phyloP scores from a whole-genome alignment of 2,797 vertebrate genomes.

The Gadopsis bispinosus region DNA sequence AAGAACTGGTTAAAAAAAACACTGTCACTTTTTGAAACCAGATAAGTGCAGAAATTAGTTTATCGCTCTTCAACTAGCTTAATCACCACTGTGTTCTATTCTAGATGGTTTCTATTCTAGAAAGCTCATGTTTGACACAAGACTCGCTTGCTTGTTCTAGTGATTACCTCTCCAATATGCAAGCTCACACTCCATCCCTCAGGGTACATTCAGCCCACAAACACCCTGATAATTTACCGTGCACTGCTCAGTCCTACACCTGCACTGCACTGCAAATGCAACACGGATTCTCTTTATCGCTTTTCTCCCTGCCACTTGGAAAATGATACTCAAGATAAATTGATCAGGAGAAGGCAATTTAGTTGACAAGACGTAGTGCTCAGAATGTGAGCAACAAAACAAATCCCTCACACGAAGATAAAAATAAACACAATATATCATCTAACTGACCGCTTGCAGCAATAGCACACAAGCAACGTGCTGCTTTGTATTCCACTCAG shows the following conservation, averaged over 20 bases:
- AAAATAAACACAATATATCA: slow-evolving; percentile 40
- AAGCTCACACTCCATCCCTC: slow-evolving; percentile 53
- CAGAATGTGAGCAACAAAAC: slow-evolving; percentile 23
- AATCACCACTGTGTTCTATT: slow-evolving; percentile 20
- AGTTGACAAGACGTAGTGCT: slow-evolving; percentile 17
- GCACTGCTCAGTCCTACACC: slow-evolving; percentile 32
- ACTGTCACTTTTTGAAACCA: neutral
- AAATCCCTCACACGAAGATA: slow-evolving; percentile 30
- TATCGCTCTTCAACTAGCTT: neutral
- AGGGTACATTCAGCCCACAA: slow-evolving; percentile 61
- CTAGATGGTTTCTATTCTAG: neutral
- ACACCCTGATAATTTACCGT: slow-evolving; percentile 48
- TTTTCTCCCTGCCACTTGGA: slow-evolving; percentile 40
- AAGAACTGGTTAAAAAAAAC: neutral
- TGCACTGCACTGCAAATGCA: slow-evolving; percentile 39
- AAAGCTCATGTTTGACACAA: slow-evolving; percentile 27
- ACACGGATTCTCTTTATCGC: slow-evolving; percentile 3
- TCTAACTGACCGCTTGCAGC: slow-evolving; percentile 35
- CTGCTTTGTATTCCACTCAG: slow-evolving; percentile 67
- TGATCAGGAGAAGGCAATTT: slow-evolving; percentile 33
- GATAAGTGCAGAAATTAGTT: neutral
- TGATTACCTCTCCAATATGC: slow-evolving; percentile 56
- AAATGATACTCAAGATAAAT: slow-evolving; percentile 37
- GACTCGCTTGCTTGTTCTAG: slow-evolving; percentile 30
- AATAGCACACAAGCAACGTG: slow-evolving; percentile 19